These are phyloP conservation scores for Dendronephthya gigantea DNA, from an alignment of 64 coral and sea anemone genomes.

Conservation along the genomic window DNA sequence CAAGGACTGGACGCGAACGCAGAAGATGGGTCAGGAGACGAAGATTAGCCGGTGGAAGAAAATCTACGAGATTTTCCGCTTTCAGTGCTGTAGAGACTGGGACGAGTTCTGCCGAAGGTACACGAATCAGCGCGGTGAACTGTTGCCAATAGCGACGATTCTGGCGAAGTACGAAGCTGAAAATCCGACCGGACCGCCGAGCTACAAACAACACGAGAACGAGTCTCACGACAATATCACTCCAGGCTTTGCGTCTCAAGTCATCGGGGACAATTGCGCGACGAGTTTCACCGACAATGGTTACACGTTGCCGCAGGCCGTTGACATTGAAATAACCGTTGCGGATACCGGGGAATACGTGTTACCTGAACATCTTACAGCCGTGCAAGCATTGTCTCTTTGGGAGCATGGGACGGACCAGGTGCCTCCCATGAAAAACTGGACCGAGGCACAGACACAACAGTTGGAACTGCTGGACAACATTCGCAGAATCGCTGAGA, in stretches of 20 bases:
- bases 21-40: conserved; percentile 4
- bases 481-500: neutral
- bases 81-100: conserved; percentile 42
- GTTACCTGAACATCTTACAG: neutral
- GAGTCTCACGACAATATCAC: conserved; percentile 30
- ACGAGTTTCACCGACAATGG: neutral
- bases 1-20: neutral
- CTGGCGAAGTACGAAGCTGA: conserved; percentile 95
- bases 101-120: conserved; percentile 62
- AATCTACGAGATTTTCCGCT: neutral
- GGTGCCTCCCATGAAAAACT: neutral
- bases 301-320: neutral
- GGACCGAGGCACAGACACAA: neutral
- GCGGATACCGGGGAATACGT: neutral
- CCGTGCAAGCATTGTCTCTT: conserved; percentile 3
- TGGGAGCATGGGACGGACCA: conserved; percentile 5
- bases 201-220: conserved; percentile 9
- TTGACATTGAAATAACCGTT: neutral
- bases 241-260: conserved; percentile 48
- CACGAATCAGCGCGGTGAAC: conserved; percentile 78
- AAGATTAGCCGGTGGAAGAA: conserved; percentile 8
- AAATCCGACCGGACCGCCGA: conserved; percentile 41
- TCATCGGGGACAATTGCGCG: neutral
- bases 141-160: conserved; percentile 80
- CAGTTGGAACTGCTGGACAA: neutral